Evolutionary conservation across 2,888 invertebrate genomes (phyloP).

Genomic region (Machimus atricapillus): DNA sequence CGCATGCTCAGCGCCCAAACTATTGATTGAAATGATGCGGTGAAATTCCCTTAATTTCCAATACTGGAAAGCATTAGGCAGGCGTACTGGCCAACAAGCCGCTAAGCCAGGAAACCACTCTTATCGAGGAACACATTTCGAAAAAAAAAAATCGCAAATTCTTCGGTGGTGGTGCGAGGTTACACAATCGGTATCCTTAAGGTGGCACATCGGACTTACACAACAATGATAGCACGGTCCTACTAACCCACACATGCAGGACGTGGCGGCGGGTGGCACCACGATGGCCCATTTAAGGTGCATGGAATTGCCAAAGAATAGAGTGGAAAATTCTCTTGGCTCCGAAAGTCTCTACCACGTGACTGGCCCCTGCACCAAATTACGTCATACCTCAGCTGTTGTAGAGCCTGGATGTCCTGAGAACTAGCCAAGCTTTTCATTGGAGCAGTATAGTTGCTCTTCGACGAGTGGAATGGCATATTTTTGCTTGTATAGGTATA

Average conservation of each 20-base stretch:
- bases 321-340: slow-evolving; percentile 22
- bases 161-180: neutral
- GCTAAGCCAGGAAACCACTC: slow-evolving; percentile 26
- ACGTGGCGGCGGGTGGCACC: neutral
- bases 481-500: neutral
- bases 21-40: slow-evolving; percentile 50
- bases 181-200: slow-evolving; percentile 19
- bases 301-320: slow-evolving; percentile 23
- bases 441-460: neutral
- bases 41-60: slow-evolving; percentile 46
- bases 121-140: neutral
- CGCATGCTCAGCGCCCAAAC: slow-evolving; percentile 48
- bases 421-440: neutral
- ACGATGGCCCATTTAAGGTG: slow-evolving; percentile 29
- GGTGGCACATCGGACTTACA: neutral
- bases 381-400: slow-evolving; percentile 63
- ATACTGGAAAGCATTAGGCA: slow-evolving; percentile 21
- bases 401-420: neutral
- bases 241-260: neutral
- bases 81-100: neutral
- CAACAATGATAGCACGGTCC: neutral
- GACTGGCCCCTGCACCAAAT: slow-evolving; percentile 54
- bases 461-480: neutral
- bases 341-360: slow-evolving; percentile 47
- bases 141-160: neutral